Evolutionary conservation across 2,888 invertebrate species (phyloP).

Genomic region (Mesorhabditis belari): DNA sequence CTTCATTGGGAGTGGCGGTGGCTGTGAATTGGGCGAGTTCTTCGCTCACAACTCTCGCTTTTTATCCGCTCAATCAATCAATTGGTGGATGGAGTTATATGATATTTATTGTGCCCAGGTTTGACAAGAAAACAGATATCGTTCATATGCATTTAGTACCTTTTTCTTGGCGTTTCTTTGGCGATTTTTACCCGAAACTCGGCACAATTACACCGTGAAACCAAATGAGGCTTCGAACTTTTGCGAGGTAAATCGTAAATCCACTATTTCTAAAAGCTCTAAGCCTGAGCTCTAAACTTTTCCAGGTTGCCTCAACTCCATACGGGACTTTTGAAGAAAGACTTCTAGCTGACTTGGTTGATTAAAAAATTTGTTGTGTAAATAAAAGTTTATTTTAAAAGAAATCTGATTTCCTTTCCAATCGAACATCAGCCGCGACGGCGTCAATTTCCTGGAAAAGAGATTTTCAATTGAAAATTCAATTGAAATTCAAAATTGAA

Average conservation of each 20-base stretch:
- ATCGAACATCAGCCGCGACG: background rate
- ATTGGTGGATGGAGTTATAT: conserved; percentile 47
- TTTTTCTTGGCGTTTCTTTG: conserved; percentile 27
- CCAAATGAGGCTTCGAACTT: background rate
- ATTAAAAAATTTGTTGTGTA: background rate
- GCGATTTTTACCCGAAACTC: conserved; percentile 35
- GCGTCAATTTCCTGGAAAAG: background rate
- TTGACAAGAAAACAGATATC: background rate
- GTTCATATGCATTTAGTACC: conserved; percentile 14
- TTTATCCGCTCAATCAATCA: conserved; percentile 35
- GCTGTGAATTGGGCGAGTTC: conserved; percentile 43
- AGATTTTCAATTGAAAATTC: too few relatives aligned
- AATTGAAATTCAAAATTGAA: too few relatives aligned
- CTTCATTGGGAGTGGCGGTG: conserved; percentile 31
- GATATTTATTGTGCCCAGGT: conserved; percentile 42
- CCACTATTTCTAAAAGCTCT: too few relatives aligned
- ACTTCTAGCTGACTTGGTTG: background rate
- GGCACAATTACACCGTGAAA: background rate
- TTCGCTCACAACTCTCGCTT: conserved; percentile 36
- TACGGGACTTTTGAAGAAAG: background rate
- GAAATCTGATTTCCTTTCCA: too few relatives aligned
- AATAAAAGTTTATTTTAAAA: too few relatives aligned
- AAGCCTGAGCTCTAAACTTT: background rate
- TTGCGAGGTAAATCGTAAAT: background rate
- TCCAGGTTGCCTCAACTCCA: background rate